Percentiles rank a stretch among this genome's conserved stretches.
phyloP scores from a whole-genome alignment of 2,888 invertebrate species.

The Drosophila borealis region DNA sequence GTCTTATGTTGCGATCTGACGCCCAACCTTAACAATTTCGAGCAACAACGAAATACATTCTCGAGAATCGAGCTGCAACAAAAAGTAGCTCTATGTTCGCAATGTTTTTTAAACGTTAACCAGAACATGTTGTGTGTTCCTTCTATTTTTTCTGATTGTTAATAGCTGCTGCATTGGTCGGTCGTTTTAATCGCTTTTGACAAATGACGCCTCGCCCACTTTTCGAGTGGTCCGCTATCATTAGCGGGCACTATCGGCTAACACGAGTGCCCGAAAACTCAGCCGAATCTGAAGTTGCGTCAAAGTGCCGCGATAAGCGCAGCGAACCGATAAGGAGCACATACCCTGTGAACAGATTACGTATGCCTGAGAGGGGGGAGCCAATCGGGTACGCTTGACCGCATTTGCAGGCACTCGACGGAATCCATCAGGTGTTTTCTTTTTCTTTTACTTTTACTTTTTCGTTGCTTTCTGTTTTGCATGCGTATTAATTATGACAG shows the following conservation, averaged over 20 bases:
- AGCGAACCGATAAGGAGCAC: background rate
- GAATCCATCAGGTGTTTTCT: constrained; percentile 50
- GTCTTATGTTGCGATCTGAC: too few relatives aligned
- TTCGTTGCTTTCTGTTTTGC: background rate
- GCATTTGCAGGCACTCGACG: constrained; percentile 5
- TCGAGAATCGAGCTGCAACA: too few relatives aligned
- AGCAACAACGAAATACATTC: too few relatives aligned
- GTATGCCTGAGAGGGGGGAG: too few relatives aligned
- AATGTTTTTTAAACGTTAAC: too few relatives aligned
- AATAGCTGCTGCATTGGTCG: too few relatives aligned
- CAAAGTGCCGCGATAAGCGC: background rate
- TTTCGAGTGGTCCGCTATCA: background rate
- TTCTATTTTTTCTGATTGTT: too few relatives aligned
- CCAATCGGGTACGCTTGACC: background rate
- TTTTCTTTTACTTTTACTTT: background rate
- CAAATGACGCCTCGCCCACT: background rate
- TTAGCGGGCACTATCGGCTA: background rate
- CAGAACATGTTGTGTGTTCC: too few relatives aligned
- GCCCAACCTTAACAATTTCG: too few relatives aligned
- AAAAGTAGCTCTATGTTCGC: too few relatives aligned
- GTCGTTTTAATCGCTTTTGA: background rate
- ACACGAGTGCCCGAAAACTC: background rate
- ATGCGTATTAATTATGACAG: constrained; percentile 43
- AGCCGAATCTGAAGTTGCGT: background rate
- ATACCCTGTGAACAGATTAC: too few relatives aligned